Conservation (phyloP, 2,113 vertebrate species). For the Isurus oxyrinchus region DNA sequence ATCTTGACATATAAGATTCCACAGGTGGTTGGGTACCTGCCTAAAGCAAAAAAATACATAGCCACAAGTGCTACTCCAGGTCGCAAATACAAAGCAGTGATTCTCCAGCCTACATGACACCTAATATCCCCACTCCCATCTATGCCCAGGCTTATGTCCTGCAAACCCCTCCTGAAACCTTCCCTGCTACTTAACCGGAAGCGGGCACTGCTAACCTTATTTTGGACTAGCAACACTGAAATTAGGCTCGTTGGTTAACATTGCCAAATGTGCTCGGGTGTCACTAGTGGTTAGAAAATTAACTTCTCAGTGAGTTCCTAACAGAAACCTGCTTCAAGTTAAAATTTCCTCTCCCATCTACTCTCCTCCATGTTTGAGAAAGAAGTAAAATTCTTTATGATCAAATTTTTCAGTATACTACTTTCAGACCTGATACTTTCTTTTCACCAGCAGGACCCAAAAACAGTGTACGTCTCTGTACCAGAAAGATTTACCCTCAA, state of each 20-base stretch:
- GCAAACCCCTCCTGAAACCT: neutral
- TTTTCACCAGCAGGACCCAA: neutral
- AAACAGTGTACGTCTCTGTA: neutral
- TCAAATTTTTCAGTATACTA: neutral
- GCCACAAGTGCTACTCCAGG: no score
- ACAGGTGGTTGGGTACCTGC: no score
- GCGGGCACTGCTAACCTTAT: neutral
- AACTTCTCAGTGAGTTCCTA: neutral
- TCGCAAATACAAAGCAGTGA: no score
- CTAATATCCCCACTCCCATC: no score
- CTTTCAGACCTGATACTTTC: neutral
- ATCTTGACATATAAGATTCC: no score
- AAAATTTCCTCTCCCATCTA: neutral
- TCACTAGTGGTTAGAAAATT: neutral
- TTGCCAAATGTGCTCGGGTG: neutral
- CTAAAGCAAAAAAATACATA: no score
- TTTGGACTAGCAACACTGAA: neutral
- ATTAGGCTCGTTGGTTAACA: neutral
- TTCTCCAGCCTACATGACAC: no score
- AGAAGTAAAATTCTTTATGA: neutral
- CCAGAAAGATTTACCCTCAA: neutral
- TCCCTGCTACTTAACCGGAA: neutral
- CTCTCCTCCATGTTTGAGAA: neutral
- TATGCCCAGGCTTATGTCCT: neutral
- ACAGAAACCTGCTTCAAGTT: neutral